Percentiles rank a stretch among this genome's conserved stretches.
phyloP scores from a whole-genome alignment of 2,797 vertebrate genomes.

The Lepus townsendii region DNA sequence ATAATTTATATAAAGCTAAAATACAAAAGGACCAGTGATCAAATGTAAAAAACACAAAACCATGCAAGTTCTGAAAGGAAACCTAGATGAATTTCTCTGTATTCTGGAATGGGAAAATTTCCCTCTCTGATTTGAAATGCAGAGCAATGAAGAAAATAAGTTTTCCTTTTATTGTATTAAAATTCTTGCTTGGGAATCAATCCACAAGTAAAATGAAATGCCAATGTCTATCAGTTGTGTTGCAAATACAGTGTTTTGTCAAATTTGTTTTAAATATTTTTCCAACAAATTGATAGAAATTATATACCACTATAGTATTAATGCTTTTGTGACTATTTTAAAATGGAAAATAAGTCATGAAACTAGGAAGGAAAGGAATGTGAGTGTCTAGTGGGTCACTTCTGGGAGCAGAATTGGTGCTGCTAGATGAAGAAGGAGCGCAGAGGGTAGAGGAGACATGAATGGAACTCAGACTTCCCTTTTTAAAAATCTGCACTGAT shows the following conservation, averaged over 20 bases:
- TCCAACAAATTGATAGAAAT: too few relatives aligned
- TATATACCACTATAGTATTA: background rate
- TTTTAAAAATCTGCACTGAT: too few relatives aligned
- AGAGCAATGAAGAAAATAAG: background rate
- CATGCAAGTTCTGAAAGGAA: background rate
- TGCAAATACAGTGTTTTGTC: too few relatives aligned
- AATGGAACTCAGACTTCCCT: background rate
- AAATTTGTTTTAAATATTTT: too few relatives aligned
- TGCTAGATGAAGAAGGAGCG: background rate
- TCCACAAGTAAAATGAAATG: background rate
- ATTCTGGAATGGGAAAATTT: background rate
- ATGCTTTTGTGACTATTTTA: background rate
- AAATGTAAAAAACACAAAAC: background rate
- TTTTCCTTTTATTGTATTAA: background rate
- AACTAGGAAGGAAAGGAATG: background rate
- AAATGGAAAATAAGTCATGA: constrained; percentile 5
- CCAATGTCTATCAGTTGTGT: background rate
- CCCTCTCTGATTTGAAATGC: constrained; percentile 19
- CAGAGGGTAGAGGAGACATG: too few relatives aligned
- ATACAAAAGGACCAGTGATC: background rate
- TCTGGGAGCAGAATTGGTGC: background rate
- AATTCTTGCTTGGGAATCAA: background rate
- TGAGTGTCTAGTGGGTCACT: background rate
- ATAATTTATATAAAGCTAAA: background rate
- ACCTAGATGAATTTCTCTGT: background rate